phyloP scores from a whole-genome alignment of 2,888 invertebrate genomes.

The Coremacera marginata region DNA sequence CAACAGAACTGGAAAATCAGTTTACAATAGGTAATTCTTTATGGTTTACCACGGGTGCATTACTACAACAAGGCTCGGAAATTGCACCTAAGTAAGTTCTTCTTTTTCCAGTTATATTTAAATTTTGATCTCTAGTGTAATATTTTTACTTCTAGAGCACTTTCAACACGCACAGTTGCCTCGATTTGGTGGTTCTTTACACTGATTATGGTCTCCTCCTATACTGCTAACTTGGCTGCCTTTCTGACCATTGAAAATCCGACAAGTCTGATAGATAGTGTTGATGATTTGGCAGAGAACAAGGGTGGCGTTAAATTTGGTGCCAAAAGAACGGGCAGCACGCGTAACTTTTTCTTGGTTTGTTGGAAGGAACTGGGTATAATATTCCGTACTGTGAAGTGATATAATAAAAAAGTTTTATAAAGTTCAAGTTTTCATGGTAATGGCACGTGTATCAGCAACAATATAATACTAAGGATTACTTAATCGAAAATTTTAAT shows the following conservation, averaged over 20 bases:
- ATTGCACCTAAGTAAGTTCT: slow-evolving; percentile 83
- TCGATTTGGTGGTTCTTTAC: slow-evolving; percentile 93
- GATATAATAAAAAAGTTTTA: no score
- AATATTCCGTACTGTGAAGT: background rate
- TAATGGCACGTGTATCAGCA: background rate
- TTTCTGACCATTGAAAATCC: slow-evolving; percentile 86
- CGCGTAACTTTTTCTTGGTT: slow-evolving; percentile 89
- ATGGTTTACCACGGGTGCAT: slow-evolving; percentile 90
- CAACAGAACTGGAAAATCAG: slow-evolving; percentile 85
- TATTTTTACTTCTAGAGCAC: slow-evolving; percentile 73
- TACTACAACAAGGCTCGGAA: slow-evolving; percentile 90
- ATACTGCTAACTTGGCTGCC: slow-evolving; percentile 92
- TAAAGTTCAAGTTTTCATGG: no score
- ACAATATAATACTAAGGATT: no score
- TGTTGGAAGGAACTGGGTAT: background rate
- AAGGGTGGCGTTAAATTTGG: slow-evolving; percentile 89
- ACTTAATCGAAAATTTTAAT: no score
- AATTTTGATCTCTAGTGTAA: background rate
- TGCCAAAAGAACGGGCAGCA: slow-evolving; percentile 85
- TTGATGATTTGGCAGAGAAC: slow-evolving; percentile 82
- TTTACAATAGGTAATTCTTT: slow-evolving; percentile 85
- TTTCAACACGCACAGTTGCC: slow-evolving; percentile 87
- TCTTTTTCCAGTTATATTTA: background rate
- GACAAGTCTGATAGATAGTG: slow-evolving; percentile 79
- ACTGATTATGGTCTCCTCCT: slow-evolving; percentile 81